Conservation (phyloP, 2,888 invertebrate species). For the Ectemnius lituratus region DNA sequence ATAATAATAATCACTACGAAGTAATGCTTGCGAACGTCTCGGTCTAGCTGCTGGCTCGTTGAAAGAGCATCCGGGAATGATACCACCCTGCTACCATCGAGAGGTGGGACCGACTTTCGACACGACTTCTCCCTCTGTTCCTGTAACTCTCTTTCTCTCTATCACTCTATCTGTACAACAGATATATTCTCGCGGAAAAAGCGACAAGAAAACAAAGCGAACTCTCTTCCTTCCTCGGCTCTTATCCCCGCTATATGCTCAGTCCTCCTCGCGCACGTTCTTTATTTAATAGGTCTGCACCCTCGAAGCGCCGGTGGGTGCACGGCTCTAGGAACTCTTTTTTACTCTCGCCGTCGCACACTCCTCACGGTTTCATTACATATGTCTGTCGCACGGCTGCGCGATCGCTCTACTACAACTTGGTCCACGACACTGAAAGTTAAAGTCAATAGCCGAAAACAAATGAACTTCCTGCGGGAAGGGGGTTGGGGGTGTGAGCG, state of each 20-base stretch:
- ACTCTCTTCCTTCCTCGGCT: constrained; percentile 7
- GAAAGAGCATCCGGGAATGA: too few relatives aligned
- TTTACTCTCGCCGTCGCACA: constrained; percentile 22
- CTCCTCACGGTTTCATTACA: constrained; percentile 24
- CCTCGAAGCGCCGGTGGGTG: constrained; percentile 25
- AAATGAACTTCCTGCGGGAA: constrained; percentile 30
- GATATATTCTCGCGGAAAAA: constrained; percentile 21
- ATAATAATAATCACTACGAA: constrained; percentile 61
- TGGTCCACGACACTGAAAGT: constrained; percentile 65
- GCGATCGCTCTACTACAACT: constrained; percentile 49
- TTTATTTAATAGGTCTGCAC: constrained; percentile 22
- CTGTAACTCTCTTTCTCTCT: not conserved
- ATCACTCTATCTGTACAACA: not conserved
- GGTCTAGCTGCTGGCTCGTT: constrained; percentile 31
- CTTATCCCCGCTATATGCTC: not conserved
- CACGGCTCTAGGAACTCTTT: constrained; percentile 57
- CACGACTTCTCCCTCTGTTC: too few relatives aligned
- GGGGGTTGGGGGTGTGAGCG: constrained; percentile 1
- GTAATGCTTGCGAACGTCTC: constrained; percentile 40
- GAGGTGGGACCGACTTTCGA: too few relatives aligned
- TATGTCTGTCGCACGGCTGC: constrained; percentile 19
- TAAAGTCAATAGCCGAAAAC: constrained; percentile 38
- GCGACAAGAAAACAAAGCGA: constrained; percentile 31
- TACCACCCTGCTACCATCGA: too few relatives aligned
- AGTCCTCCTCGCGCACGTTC: constrained; percentile 32